These are phyloP conservation scores for Oenanthe oenanthe DNA, from an alignment of 2,113 vertebrate genomes.

Conservation along the genomic window DNA sequence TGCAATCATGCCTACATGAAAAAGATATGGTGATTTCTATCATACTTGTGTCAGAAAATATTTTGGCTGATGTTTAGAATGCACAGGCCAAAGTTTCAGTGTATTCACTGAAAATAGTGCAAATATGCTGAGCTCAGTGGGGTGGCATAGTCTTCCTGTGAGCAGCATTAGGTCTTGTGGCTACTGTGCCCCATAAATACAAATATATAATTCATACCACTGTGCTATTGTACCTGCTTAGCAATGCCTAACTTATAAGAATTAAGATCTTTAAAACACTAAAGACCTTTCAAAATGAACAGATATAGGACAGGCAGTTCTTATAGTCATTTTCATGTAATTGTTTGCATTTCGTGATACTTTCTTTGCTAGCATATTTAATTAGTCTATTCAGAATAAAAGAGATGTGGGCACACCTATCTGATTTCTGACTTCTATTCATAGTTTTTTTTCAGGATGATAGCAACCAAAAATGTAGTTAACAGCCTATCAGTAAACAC, in stretches of 20 bases:
- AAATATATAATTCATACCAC: neutral
- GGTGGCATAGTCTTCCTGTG: neutral
- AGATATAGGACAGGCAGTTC: neutral
- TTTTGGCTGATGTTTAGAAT: neutral
- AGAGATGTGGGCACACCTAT: neutral
- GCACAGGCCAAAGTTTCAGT: neutral
- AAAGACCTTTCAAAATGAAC: neutral
- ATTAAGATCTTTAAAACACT: neutral
- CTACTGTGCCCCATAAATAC: neutral
- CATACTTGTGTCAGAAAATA: neutral
- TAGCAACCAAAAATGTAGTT: neutral
- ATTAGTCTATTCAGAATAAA: neutral
- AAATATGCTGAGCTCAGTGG: neutral
- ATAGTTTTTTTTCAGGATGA: neutral
- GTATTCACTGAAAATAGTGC: neutral
- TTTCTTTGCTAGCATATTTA: neutral
- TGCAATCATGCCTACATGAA: neutral
- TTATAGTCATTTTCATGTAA: neutral
- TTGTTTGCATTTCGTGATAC: neutral
- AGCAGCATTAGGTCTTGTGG: neutral
- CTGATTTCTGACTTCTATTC: neutral
- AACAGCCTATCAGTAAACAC: neutral
- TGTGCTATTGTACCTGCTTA: neutral
- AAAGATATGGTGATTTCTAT: neutral
- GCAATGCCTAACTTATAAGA: neutral